phyloP scores from a whole-genome alignment of 1,140 invertebrate genomes.

The Drosophila burlai region DNA sequence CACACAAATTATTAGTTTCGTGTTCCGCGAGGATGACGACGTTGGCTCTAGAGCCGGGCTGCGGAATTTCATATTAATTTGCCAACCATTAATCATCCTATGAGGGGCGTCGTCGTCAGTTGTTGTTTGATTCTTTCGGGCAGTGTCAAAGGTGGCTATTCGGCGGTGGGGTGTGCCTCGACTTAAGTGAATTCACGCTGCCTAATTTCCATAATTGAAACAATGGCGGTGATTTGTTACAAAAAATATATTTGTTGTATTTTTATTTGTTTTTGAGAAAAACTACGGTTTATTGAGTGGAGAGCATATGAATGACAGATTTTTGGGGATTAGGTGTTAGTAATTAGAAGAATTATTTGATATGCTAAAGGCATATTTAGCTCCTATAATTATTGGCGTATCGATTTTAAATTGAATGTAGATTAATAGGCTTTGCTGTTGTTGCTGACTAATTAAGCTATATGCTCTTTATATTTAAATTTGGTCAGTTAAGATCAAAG shows the following conservation, averaged over 20 bases:
- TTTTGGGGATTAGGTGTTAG: neutral
- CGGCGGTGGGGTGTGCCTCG: neutral
- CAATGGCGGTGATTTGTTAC: constrained; percentile 15
- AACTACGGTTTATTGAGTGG: too few relatives aligned
- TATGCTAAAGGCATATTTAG: too few relatives aligned
- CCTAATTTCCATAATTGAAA: constrained; percentile 31
- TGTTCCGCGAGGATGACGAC: constrained; percentile 46
- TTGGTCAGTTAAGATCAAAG: too few relatives aligned
- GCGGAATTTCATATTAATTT: constrained; percentile 72
- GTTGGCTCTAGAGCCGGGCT: constrained; percentile 7
- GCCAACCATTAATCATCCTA: constrained; percentile 72
- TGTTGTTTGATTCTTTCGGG: constrained; percentile 17
- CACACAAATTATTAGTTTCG: constrained; percentile 76
- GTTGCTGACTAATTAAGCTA: neutral
- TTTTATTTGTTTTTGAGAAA: neutral
- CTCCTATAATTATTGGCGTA: too few relatives aligned
- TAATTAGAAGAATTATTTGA: neutral
- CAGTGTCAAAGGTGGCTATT: constrained; percentile 36
- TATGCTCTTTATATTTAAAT: neutral
- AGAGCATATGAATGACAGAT: neutral
- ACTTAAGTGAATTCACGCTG: constrained; percentile 36
- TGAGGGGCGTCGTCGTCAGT: constrained; percentile 18
- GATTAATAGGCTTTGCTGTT: neutral
- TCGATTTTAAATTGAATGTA: neutral
- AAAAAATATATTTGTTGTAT: neutral